Percentiles rank a stretch among this genome's conserved stretches.
phyloP scores from a whole-genome alignment of 2,797 vertebrate genomes.

The Anas bahamensis region DNA sequence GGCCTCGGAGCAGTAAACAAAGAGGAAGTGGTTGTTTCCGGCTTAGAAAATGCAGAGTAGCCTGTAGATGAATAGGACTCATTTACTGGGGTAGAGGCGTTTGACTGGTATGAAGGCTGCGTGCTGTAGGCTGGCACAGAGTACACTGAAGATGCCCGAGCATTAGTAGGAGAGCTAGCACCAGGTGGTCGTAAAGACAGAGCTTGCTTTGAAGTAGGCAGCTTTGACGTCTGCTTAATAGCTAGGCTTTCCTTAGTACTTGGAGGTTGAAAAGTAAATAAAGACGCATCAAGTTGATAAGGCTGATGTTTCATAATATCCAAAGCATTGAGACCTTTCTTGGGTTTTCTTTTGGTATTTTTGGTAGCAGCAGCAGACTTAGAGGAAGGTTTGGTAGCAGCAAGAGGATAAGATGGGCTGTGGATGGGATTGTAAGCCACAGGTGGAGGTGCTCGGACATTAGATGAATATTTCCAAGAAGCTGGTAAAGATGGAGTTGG shows the following conservation, averaged over 20 bases:
- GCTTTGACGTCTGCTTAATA: constrained; percentile 75
- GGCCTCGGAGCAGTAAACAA: constrained; percentile 90
- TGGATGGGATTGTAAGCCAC: constrained; percentile 94
- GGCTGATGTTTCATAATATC: constrained; percentile 99
- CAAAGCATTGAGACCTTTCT: constrained; percentile 91
- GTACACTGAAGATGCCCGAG: constrained; percentile 77
- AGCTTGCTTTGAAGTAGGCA: constrained; percentile 76
- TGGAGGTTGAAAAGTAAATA: constrained; percentile 93
- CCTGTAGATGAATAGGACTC: constrained; percentile 78
- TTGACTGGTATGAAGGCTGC: constrained; percentile 81
- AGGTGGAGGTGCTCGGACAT: constrained; percentile 93
- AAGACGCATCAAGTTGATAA: constrained; percentile 93
- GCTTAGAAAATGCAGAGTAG: constrained; percentile 83
- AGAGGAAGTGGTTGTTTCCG: constrained; percentile 79
- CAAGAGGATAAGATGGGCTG: constrained; percentile 91
- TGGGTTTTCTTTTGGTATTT: constrained; percentile 84
- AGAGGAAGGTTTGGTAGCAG: constrained; percentile 85
- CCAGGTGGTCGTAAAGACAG: constrained; percentile 72
- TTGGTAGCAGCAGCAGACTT: constrained; percentile 78
- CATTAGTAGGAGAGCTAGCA: constrained; percentile 76
- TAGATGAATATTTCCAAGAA: constrained; percentile 96
- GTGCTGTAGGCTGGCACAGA: constrained; percentile 83
- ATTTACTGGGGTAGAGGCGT: constrained; percentile 74
- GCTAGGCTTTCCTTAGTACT: constrained; percentile 79
- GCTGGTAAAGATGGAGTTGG: constrained; percentile 91